Percentiles rank a stretch among this genome's conserved stretches.
Conservation (phyloP, 1,140 invertebrate genomes). For the Temnothorax longispinosus region DNA sequence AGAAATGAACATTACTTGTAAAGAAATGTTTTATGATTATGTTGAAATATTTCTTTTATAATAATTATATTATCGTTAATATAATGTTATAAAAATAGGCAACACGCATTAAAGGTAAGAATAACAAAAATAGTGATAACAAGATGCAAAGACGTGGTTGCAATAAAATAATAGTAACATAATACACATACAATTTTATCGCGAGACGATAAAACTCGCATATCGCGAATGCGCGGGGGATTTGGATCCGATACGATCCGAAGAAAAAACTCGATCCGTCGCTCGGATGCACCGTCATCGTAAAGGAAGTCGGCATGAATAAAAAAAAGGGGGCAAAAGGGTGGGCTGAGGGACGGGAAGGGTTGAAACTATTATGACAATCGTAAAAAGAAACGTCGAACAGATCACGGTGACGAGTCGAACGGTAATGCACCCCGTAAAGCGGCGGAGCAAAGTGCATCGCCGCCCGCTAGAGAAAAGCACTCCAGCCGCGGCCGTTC, state of each 20-base stretch:
- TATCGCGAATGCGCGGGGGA: constrained; percentile 3
- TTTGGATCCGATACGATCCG: background rate
- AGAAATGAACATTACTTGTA: background rate
- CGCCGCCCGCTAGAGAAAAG: constrained; percentile 11
- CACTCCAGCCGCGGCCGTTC: constrained; percentile 34
- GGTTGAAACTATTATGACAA: constrained; percentile 56
- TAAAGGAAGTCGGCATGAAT: constrained; percentile 27
- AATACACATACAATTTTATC: constrained; percentile 16
- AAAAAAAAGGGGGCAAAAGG: constrained; percentile 3
- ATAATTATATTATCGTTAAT: too few relatives aligned
- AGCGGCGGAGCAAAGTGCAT: constrained; percentile 43
- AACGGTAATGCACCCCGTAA: constrained; percentile 25
- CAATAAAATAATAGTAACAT: constrained; percentile 4
- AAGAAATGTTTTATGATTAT: background rate
- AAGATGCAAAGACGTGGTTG: too few relatives aligned
- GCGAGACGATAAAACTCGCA: background rate
- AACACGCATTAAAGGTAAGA: background rate
- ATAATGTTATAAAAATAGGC: background rate
- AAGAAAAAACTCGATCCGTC: constrained; percentile 18
- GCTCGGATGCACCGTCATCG: background rate
- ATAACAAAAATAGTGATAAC: background rate
- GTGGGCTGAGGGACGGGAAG: background rate
- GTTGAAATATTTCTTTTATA: too few relatives aligned
- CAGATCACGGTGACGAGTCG: constrained; percentile 37
- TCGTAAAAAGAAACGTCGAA: constrained; percentile 59